These are phyloP conservation scores for Lagopus leucura DNA, from an alignment of 2,113 vertebrate species.

Conservation along the genomic window DNA sequence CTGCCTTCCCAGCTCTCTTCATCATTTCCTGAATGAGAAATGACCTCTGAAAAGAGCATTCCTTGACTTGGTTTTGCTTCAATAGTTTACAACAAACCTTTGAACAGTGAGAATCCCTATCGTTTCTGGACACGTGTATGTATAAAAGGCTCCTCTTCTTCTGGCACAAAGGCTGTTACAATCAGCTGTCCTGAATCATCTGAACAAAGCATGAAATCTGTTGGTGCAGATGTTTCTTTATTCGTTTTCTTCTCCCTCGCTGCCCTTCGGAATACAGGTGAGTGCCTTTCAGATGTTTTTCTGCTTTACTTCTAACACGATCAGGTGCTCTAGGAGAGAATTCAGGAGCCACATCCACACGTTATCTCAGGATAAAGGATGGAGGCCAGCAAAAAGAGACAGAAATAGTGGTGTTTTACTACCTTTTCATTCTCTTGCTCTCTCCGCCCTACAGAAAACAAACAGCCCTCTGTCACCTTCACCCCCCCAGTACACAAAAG, in stretches of 20 bases:
- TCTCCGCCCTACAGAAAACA: background rate
- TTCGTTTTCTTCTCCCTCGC: background rate
- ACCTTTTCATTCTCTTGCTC: background rate
- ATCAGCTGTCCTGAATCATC: background rate
- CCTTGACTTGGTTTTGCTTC: background rate
- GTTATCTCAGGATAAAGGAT: background rate
- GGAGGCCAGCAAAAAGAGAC: background rate
- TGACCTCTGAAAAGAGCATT: constrained; percentile 20
- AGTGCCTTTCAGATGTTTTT: constrained; percentile 14
- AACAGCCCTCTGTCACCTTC: background rate
- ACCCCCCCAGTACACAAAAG: background rate
- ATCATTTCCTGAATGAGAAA: background rate
- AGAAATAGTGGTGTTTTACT: background rate
- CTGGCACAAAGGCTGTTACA: background rate
- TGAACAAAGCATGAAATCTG: constrained; percentile 16
- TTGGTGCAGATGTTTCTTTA: background rate
- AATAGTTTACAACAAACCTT: constrained; percentile 51
- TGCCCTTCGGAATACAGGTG: constrained; percentile 38
- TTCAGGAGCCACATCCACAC: background rate
- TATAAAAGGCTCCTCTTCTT: background rate
- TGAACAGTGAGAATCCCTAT: background rate
- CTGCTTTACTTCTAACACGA: background rate
- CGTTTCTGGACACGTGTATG: background rate
- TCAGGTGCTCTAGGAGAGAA: background rate
- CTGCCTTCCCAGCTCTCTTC: background rate